Base-by-base conservation (phyloP, 2,888 invertebrate species). In the Phyllotreta striolata region DNA sequence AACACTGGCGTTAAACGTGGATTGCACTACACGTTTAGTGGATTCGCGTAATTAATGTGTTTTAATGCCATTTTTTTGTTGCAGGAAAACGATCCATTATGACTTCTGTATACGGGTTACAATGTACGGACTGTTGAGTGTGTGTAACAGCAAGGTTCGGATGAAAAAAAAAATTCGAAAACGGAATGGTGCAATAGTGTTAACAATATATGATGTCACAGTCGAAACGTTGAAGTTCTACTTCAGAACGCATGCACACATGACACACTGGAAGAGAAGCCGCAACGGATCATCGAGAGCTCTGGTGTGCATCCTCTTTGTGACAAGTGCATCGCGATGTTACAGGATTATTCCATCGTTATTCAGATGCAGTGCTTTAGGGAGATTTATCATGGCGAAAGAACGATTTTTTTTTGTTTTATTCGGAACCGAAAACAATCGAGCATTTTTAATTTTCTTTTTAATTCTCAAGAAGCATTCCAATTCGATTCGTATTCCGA, bases 131-230 rank as follows among this genome's bases (percentile, higher is more conserved):
- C 63, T 63, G 63, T 59, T 49, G 40, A 40, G 55, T 54, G 58
- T 54, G 46, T 58, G 34, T 47, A 59, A 63, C 59, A 63, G 40
- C 41, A 52, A 52, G n/a, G 35, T 35, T 8, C 35, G 35, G 24
- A 24, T 24, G 24, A 24, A 38, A 6, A 34, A 51, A 37, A n/a
- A 52, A 38, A 35, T n/a, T 12, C 14, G 40, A 34, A 54, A 55
- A 63, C 10, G 63, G 63, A 63, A 59, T 52, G 40, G 63, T 63
- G 63, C 63, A 63, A 63, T 63, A 63, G 47, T 47, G 40, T 63
- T 52, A 52, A 60, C 60, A 52, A 60, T 60, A 60, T 60, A 52
- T 60, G 58, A 59, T 59, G 63, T 59, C 57, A 56, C 62, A 38
- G 14, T 12, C 55, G 44, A 43, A 51, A 13, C 24, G 24, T 51